Conservation (phyloP, 2,113 vertebrate species). For the Otocyon megalotis region DNA sequence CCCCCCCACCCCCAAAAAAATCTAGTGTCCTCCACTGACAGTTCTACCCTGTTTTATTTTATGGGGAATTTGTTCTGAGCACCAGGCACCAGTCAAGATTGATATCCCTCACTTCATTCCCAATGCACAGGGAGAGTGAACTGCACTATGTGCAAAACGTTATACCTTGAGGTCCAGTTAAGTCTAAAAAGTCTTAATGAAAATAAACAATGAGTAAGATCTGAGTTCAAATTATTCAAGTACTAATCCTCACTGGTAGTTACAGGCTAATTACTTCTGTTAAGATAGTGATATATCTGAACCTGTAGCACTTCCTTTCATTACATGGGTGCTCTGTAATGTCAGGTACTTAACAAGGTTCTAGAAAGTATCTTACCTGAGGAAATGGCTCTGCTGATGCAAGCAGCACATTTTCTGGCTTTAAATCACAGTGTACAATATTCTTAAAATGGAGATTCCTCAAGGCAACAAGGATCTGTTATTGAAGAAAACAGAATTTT, state of each 20-base stretch:
- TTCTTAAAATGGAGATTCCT: constrained; percentile 99
- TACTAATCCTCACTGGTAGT: neutral
- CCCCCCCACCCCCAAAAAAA: neutral
- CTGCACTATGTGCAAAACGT: neutral
- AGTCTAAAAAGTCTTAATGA: constrained; percentile 35
- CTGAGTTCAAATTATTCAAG: neutral
- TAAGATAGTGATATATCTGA: neutral
- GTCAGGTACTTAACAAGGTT: neutral
- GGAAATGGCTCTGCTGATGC: constrained; percentile 98
- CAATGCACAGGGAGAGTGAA: neutral
- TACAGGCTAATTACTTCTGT: neutral
- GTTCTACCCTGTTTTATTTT: neutral
- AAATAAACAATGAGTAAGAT: constrained; percentile 7
- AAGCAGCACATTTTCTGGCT: constrained; percentile 98
- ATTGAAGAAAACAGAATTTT: constrained; percentile 58
- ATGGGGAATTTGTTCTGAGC: neutral
- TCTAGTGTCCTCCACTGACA: neutral
- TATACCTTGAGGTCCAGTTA: neutral
- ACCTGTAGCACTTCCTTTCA: neutral
- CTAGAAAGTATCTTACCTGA: constrained; percentile 89
- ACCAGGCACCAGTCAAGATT: neutral
- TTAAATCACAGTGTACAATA: constrained; percentile 99
- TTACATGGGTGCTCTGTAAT: neutral
- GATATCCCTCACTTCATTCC: neutral
- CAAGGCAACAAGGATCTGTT: constrained; percentile 97